These are phyloP conservation scores for Remorina albescens DNA, from an alignment of 2,797 vertebrate species.

Conservation along the genomic window DNA sequence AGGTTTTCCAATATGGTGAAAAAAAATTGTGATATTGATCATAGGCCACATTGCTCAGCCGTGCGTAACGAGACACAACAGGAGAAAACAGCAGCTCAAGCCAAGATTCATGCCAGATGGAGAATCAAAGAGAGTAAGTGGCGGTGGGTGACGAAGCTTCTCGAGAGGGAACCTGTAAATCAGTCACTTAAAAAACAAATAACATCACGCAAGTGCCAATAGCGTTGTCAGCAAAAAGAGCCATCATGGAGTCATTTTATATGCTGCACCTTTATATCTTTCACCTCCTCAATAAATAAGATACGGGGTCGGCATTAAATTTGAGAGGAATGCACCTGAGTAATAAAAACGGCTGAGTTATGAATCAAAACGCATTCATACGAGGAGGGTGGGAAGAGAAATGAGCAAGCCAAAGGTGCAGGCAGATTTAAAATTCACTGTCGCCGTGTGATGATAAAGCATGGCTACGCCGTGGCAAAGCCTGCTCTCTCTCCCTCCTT, in stretches of 20 bases:
- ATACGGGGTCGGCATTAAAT: slow-evolving; percentile 66
- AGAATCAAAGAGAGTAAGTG: slow-evolving; percentile 18
- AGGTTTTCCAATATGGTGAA: no score
- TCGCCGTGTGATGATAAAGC: slow-evolving; percentile 67
- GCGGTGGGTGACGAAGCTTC: slow-evolving; percentile 13
- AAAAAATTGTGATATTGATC: neutral
- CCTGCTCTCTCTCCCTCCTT: slow-evolving; percentile 13
- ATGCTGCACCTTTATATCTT: slow-evolving; percentile 59
- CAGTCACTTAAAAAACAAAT: slow-evolving; percentile 78
- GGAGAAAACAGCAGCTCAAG: neutral
- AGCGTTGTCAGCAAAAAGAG: slow-evolving; percentile 76
- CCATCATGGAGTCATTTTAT: slow-evolving; percentile 71
- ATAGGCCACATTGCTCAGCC: no score
- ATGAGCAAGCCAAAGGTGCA: slow-evolving; percentile 42
- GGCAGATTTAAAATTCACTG: slow-evolving; percentile 71
- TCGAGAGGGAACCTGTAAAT: slow-evolving; percentile 64
- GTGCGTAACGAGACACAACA: slow-evolving; percentile 6
- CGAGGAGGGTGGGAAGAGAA: slow-evolving; percentile 46
- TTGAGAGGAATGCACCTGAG: slow-evolving; percentile 65
- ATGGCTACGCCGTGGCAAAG: slow-evolving; percentile 31
- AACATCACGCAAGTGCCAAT: slow-evolving; percentile 66
- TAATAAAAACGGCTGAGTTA: slow-evolving; percentile 67
- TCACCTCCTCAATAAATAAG: slow-evolving; percentile 77
- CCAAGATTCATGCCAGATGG: slow-evolving; percentile 4
- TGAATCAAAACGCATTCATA: slow-evolving; percentile 73